Evolutionary conservation across 2,113 vertebrate species (phyloP), one percentile per base, ranked within the genome.

Genomic region (Ptilonorhynchus violaceus): DNA sequence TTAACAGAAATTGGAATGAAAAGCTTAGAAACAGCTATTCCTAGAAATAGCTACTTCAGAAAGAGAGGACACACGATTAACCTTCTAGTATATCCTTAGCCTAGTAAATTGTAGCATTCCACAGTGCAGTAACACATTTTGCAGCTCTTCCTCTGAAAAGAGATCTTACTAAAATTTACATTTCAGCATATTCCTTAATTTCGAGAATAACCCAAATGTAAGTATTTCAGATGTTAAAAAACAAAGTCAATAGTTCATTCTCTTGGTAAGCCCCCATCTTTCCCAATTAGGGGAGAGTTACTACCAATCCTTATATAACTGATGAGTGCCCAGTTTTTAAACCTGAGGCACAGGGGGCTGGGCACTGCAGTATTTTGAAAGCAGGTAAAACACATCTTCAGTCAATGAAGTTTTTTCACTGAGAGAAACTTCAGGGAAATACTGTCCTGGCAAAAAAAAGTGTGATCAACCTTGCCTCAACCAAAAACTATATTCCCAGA

Each of bases 1-100:
- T 72, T 91, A 88, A 94, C 68, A 88, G 64, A 91, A 96, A 86
- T 81, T 9, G 28, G 73, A 64, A 89, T 87, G 82, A 93, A 95
- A 94, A 92, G 88, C 89, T 88, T 88, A 91, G 63, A 87, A 94
- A 35, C 25, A 68, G n/a, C 41, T 63, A 81, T 70, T 87, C 50
- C 90, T 72, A 72, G 85, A 67, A 93, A 96, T 30, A 81, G 52
- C 44, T 90, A 56, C 46, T 77, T 88, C 74, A 53, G 60, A 85
- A 94, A 80, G 77, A 64, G 27, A 69, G 47, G 78, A 53, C 22
- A 58, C 25, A 18, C 0, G 2, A 95, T 84, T 80, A 94, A 79
- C 37, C 56, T 94, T 68, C 23, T n/a, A 8, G 56, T 81, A n/a
- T 70, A 85, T 92, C 76, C 78, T 81, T 63, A 92, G 68, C 60